phyloP scores from a whole-genome alignment of 2,888 invertebrate genomes.

The Nematopogon swammerdamellus region DNA sequence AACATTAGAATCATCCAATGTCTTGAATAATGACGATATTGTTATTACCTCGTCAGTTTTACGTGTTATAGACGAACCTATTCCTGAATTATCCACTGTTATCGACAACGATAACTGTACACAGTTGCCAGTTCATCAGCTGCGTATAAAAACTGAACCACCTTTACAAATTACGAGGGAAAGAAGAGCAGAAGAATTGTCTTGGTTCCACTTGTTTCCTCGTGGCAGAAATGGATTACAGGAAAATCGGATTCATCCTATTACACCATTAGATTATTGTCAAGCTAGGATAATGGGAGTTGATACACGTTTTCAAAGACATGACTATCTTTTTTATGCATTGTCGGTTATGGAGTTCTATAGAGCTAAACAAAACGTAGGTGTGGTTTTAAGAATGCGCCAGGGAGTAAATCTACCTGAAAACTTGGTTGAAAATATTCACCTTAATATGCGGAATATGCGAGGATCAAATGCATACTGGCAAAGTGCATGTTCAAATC shows the following conservation, averaged over 20 bases:
- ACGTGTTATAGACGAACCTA: too few relatives aligned
- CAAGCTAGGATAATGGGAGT: constrained; percentile 13
- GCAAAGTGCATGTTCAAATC: constrained; percentile 10
- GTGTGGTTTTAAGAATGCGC: constrained; percentile 12
- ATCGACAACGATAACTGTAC: too few relatives aligned
- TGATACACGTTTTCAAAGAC: constrained; percentile 13
- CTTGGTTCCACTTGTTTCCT: background rate
- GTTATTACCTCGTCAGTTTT: too few relatives aligned
- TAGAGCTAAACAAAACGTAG: constrained; percentile 11
- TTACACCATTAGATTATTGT: constrained; percentile 11
- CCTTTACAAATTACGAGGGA: too few relatives aligned
- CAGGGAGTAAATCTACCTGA: constrained; percentile 7
- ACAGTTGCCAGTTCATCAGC: too few relatives aligned
- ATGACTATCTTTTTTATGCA: constrained; percentile 15
- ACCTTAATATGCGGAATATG: constrained; percentile 15
- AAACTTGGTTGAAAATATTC: constrained; percentile 14
- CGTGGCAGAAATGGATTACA: too few relatives aligned
- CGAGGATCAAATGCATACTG: constrained; percentile 11
- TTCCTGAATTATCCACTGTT: too few relatives aligned
- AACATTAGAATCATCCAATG: too few relatives aligned
- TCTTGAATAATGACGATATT: too few relatives aligned
- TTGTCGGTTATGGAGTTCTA: constrained; percentile 12
- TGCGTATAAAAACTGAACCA: too few relatives aligned
- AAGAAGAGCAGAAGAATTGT: constrained; percentile 3
- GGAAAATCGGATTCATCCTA: too few relatives aligned